These are phyloP conservation scores for Clamator glandarius DNA, from an alignment of 2,797 vertebrate species.

Conservation along the genomic window DNA sequence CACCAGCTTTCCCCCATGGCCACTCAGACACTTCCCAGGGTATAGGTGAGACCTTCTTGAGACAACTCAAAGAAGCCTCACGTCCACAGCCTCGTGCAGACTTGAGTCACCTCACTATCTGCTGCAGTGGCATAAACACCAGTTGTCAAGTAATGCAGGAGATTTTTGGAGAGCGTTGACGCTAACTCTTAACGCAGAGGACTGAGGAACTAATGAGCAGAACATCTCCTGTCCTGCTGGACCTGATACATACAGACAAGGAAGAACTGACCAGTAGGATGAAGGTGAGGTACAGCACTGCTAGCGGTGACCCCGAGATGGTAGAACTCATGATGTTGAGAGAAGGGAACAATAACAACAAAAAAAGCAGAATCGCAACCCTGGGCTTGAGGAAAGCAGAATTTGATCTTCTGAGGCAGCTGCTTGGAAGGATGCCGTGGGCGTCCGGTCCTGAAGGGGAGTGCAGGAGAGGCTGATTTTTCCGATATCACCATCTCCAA, in stretches of 20 bases:
- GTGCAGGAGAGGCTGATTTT: neutral
- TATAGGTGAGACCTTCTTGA: neutral
- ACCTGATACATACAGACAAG: too few relatives aligned
- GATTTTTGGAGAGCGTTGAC: neutral
- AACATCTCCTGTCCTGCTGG: neutral
- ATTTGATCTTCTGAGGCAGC: neutral
- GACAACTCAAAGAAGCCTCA: neutral
- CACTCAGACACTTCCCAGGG: fast-evolving
- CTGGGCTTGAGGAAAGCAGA: neutral
- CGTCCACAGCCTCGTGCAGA: neutral
- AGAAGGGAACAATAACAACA: neutral
- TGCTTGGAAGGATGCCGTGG: neutral
- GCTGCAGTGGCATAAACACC: neutral
- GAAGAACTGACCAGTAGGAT: neutral
- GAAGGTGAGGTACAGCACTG: neutral
- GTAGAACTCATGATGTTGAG: neutral
- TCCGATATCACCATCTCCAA: neutral
- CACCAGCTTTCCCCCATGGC: neutral
- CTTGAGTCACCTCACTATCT: neutral
- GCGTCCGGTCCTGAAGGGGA: too few relatives aligned
- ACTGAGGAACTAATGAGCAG: too few relatives aligned
- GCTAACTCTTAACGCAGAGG: neutral
- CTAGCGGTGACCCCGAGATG: neutral
- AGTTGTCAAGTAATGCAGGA: neutral
- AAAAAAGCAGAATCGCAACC: neutral